A percentile compares a stretch with the other conserved stretches of the same genome.
Conservation (phyloP, 2,113 vertebrate genomes). For the Zapornia atra region DNA sequence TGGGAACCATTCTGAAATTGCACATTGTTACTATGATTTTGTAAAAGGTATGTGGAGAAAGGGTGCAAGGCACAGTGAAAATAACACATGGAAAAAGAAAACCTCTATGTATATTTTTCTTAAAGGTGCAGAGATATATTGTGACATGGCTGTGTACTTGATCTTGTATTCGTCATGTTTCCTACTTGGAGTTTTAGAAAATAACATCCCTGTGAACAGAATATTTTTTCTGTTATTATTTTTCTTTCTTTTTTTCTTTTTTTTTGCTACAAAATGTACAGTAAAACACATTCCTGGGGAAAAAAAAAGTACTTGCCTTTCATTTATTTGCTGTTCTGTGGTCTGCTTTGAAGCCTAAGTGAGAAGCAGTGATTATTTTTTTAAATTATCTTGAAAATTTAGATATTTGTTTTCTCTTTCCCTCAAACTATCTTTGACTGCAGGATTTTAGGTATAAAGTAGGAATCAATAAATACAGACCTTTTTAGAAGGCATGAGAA, state of each 20-base stretch:
- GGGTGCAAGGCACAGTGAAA: slow-evolving; percentile 6
- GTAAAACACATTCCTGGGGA: slow-evolving; percentile 69
- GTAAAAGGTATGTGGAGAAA: not conserved
- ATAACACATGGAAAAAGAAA: not conserved
- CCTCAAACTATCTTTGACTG: not conserved
- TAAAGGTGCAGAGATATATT: slow-evolving; percentile 58
- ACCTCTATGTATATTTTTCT: slow-evolving; percentile 44
- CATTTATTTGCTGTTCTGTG: slow-evolving; percentile 30
- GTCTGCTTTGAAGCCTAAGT: not conserved
- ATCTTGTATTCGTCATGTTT: slow-evolving; percentile 72
- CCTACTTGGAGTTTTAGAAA: slow-evolving; percentile 74
- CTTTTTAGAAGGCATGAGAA: not conserved
- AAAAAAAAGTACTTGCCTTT: slow-evolving; percentile 1
- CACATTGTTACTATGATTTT: slow-evolving; percentile 41
- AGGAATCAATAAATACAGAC: not conserved
- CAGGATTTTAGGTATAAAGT: not conserved
- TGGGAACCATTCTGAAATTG: slow-evolving; percentile 17
- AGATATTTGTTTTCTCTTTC: not conserved
- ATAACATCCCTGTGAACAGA: slow-evolving; percentile 66
- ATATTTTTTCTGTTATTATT: slow-evolving; percentile 37
- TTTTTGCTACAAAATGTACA: slow-evolving; percentile 74
- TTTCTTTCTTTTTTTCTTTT: not conserved
- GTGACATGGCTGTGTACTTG: slow-evolving; percentile 68
- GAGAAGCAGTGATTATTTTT: not conserved
- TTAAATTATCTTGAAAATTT: not conserved